Conservation (phyloP, 2,888 invertebrate species). For the Callosobruchus maculatus region DNA sequence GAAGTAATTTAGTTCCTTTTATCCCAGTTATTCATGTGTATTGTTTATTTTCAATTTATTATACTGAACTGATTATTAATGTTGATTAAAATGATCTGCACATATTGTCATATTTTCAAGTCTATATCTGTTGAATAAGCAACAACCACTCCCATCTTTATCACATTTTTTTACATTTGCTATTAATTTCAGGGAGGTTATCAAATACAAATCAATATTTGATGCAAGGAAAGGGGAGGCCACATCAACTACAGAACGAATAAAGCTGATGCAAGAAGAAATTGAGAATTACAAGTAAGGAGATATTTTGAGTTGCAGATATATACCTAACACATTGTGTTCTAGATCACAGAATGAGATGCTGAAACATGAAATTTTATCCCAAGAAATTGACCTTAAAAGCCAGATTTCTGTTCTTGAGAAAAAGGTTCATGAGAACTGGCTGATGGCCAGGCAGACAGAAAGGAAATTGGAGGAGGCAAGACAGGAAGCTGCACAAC, state of each 20-base stretch:
- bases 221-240: slow-evolving; percentile 79
- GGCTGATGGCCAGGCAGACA: slow-evolving; percentile 79
- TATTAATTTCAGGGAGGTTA: slow-evolving; percentile 61
- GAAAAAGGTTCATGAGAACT: slow-evolving; percentile 80
- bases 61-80: no score
- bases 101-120: no score
- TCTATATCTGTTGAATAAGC: no score
- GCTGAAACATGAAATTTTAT: slow-evolving; percentile 79
- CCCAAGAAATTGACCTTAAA: slow-evolving; percentile 70
- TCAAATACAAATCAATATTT: slow-evolving; percentile 72
- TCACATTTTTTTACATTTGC: no score
- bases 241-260: slow-evolving; percentile 73
- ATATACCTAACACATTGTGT: slow-evolving; percentile 9
- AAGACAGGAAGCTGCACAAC: slow-evolving; percentile 65
- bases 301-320: not conserved
- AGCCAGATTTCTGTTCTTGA: slow-evolving; percentile 74
- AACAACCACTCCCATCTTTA: no score
- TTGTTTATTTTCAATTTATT: no score
- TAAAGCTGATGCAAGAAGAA: slow-evolving; percentile 74
- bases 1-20: no score
- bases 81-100: no score
- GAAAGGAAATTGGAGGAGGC: slow-evolving; percentile 80
- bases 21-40: no score
- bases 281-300: slow-evolving; percentile 74
- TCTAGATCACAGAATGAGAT: slow-evolving; percentile 56